Percentiles rank a stretch among this genome's conserved stretches.
Evolutionary conservation across 1,140 invertebrate species (phyloP).

Genomic region (Bombus difficillimus): DNA sequence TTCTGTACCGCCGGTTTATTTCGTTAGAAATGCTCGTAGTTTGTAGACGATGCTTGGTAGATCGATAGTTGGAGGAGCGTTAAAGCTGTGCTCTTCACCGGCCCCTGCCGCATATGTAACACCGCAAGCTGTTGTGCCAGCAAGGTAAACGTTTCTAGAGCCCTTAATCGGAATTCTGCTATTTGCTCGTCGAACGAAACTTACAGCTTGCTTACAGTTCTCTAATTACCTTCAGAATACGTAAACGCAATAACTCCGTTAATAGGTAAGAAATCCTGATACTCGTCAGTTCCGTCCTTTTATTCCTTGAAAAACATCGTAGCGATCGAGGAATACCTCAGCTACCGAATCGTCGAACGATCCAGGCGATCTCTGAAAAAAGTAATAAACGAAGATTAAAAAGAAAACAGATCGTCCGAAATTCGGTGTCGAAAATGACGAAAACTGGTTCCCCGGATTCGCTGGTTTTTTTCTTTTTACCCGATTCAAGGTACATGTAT

Average conservation of each 20-base stretch:
- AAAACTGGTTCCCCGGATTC: background rate
- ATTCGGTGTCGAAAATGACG: background rate
- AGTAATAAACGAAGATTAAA: background rate
- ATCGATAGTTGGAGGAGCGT: conserved; percentile 7
- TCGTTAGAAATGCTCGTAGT: background rate
- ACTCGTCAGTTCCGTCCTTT: rapidly evolving
- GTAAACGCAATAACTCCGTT: background rate
- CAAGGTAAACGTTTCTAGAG: conserved; percentile 48
- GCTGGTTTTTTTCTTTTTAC: background rate
- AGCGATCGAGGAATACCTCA: background rate
- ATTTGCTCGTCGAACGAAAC: background rate
- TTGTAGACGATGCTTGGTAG: background rate
- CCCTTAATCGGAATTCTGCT: too few relatives aligned
- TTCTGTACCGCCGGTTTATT: background rate
- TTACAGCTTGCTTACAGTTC: background rate
- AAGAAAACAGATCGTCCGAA: background rate
- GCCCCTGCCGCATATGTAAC: conserved; percentile 72
- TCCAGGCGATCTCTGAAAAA: background rate
- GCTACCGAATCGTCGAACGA: background rate
- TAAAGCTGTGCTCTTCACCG: background rate
- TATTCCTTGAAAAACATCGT: too few relatives aligned
- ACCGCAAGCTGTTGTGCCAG: conserved; percentile 62
- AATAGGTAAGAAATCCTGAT: background rate
- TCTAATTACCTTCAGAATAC: rapidly evolving
- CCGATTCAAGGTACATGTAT: background rate